Conservation (phyloP, 2,797 vertebrate genomes). For the Pseudotriccus pelzelni region DNA sequence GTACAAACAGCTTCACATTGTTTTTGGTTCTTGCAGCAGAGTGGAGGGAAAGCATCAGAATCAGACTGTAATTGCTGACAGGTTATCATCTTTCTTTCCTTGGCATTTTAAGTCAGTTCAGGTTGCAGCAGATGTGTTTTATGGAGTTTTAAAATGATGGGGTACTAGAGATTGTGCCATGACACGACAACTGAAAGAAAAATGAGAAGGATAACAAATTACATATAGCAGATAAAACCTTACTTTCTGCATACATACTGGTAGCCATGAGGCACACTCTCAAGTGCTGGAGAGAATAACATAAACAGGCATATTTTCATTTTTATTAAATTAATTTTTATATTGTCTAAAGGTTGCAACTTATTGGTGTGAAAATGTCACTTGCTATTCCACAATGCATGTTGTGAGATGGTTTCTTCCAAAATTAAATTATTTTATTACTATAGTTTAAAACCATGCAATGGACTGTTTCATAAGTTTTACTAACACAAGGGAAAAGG, state of each 20-base stretch:
- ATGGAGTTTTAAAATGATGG: background rate
- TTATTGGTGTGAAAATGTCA: background rate
- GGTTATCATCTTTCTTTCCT: background rate
- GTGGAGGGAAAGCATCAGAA: background rate
- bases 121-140: background rate
- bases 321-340: background rate
- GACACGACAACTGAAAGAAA: background rate
- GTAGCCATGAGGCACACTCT: background rate
- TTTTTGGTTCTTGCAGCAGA: background rate
- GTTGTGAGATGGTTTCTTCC: background rate
- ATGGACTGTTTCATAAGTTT: background rate
- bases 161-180: background rate
- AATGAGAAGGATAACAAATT: background rate
- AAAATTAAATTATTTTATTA: background rate
- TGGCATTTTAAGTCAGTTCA: background rate
- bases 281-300: background rate
- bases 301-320: background rate
- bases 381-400: background rate
- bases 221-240: background rate
- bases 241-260: rapidly evolving
- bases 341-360: background rate
- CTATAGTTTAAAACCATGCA: background rate
- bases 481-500: background rate
- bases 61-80: background rate
- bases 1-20: background rate